Evolutionary conservation across 2,113 vertebrate species (phyloP).

Genomic region (Gobiocypris rarus): DNA sequence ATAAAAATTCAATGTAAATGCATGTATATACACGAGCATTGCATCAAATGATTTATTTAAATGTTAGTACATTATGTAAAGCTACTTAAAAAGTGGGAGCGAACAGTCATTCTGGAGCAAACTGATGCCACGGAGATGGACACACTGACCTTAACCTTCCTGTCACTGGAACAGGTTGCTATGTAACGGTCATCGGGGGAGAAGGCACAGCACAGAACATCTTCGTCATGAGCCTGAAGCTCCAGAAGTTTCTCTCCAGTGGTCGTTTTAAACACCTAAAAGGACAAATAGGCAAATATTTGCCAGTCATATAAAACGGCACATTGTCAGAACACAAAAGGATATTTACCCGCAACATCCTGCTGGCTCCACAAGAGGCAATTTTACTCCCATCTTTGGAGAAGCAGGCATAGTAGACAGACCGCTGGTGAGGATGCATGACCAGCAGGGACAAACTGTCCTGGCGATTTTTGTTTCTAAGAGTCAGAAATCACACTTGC

Average conservation of each 20-base stretch:
- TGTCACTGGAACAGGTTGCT: slow-evolving; percentile 92
- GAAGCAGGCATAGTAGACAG: slow-evolving; percentile 91
- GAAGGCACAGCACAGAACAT: slow-evolving; percentile 91
- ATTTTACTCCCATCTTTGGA: slow-evolving; percentile 88
- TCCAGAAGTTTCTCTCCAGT: slow-evolving; percentile 90
- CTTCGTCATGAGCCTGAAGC: slow-evolving; percentile 88
- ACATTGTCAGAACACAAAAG: slow-evolving; percentile 76
- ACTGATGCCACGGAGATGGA: neutral
- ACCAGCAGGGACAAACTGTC: slow-evolving; percentile 88
- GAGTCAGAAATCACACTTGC: slow-evolving; percentile 21
- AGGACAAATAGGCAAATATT: neutral
- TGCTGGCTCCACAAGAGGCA: slow-evolving; percentile 91
- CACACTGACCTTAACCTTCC: slow-evolving; percentile 87
- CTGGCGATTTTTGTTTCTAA: slow-evolving; percentile 87
- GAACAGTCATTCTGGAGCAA: neutral
- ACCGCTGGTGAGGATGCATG: slow-evolving; percentile 89
- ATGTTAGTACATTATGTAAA: too few relatives aligned
- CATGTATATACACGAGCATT: too few relatives aligned
- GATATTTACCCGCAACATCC: slow-evolving; percentile 84
- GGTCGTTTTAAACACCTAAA: slow-evolving; percentile 88
- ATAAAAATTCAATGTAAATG: too few relatives aligned
- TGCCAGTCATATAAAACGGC: slow-evolving; percentile 36
- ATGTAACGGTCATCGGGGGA: slow-evolving; percentile 86
- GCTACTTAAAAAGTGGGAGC: too few relatives aligned
- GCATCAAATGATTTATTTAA: too few relatives aligned